phyloP scores from a whole-genome alignment of 2,797 vertebrate species.

The Phaenicophaeus curvirostris region DNA sequence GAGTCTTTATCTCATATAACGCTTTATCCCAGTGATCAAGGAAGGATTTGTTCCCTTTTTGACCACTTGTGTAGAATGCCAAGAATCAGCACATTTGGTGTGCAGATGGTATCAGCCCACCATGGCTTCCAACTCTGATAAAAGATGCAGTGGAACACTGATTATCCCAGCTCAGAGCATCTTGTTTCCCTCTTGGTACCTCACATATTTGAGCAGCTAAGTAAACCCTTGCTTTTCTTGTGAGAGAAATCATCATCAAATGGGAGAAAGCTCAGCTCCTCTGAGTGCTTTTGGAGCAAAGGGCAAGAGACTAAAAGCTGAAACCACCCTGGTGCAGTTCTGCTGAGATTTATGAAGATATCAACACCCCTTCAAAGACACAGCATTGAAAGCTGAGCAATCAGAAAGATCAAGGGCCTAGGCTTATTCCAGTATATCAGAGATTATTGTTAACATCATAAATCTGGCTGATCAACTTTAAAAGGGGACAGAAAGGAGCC shows the following conservation, averaged over 20 bases:
- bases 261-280: not conserved
- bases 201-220: not conserved
- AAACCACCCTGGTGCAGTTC: slow-evolving; percentile 3
- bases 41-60: slow-evolving; percentile 19
- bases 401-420: slow-evolving; percentile 22
- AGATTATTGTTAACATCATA: slow-evolving; percentile 22
- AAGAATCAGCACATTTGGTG: slow-evolving; percentile 40
- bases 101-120: slow-evolving; percentile 26
- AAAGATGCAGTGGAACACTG: not conserved
- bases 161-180: slow-evolving; percentile 1
- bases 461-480: not conserved
- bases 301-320: not conserved
- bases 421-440: not conserved
- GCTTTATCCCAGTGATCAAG: slow-evolving; percentile 13
- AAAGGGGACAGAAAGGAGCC: not conserved
- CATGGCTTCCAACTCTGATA: not conserved
- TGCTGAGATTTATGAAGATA: slow-evolving; percentile 21
- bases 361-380: slow-evolving; percentile 43
- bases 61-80: not conserved
- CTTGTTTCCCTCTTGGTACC: not conserved
- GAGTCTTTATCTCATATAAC: not conserved
- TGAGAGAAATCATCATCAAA: not conserved
- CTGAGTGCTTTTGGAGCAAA: not conserved
- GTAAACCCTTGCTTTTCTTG: not conserved
- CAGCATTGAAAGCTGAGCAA: not conserved